These are phyloP conservation scores for Apeira syringaria DNA, from an alignment of 2,888 invertebrate genomes.

Conservation along the genomic window DNA sequence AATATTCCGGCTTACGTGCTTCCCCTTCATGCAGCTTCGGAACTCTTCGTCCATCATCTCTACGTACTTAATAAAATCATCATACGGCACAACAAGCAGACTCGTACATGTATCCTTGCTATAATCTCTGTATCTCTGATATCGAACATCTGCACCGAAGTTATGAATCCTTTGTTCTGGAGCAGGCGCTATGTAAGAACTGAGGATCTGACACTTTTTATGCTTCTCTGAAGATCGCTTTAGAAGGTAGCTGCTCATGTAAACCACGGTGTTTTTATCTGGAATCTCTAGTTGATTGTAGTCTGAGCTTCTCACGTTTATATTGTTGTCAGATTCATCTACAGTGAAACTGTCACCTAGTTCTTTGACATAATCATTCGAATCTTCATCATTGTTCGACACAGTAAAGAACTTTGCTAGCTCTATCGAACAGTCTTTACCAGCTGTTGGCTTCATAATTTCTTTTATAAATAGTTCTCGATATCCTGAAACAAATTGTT, in stretches of 20 bases:
- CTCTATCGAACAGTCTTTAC: slow-evolving; percentile 13
- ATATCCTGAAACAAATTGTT: slow-evolving; percentile 10
- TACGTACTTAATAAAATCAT: slow-evolving; percentile 27
- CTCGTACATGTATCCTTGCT: slow-evolving; percentile 19
- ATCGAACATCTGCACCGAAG: slow-evolving; percentile 18
- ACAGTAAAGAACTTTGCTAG: slow-evolving; percentile 2
- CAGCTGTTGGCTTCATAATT: slow-evolving; percentile 15
- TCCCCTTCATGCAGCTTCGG: slow-evolving; percentile 15
- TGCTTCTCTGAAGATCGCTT: slow-evolving; percentile 27
- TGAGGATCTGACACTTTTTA: slow-evolving; percentile 11
- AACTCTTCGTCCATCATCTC: slow-evolving; percentile 27
- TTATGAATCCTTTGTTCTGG: slow-evolving; percentile 19
- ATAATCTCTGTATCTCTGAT: slow-evolving; percentile 25
- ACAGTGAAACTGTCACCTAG: background rate
- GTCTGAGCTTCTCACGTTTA: slow-evolving; percentile 12
- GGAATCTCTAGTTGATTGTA: slow-evolving; percentile 21
- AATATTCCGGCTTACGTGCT: slow-evolving; percentile 9
- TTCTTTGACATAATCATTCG: background rate
- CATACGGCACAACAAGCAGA: slow-evolving; percentile 24
- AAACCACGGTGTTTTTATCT: slow-evolving; percentile 18
- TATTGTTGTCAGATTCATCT: slow-evolving; percentile 10
- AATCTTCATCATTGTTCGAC: background rate
- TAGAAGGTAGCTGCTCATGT: slow-evolving; percentile 27
- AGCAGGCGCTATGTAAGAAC: slow-evolving; percentile 21
- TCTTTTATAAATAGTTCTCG: slow-evolving; percentile 14